Base-by-base conservation (phyloP, 1,140 invertebrate genomes). In the Colletes latitarsis region DNA sequence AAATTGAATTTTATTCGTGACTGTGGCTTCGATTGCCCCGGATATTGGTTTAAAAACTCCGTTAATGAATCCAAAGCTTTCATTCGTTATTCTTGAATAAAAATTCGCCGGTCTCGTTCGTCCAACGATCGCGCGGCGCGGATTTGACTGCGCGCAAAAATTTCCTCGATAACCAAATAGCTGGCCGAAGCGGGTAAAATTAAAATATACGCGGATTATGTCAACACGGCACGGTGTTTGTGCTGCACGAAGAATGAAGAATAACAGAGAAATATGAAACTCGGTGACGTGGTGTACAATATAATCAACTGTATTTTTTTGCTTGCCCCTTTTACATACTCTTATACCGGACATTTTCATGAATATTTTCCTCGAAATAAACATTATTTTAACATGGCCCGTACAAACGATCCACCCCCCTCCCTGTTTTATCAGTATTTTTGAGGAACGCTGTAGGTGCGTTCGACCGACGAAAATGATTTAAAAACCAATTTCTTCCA, bases 321-420 rank as follows among this genome's bases (percentile, higher is more conserved):
- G 21, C 30, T 58, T 3, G n/a, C n/a, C 55, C 68, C 62, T 60
- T 73, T 70, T 71, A 52, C 75, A 39, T 58, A 30, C 46, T 52
- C 49, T 71, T 71, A 62, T 41, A 3, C 30, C 57, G 6, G 1
- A 4, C 0, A 39, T 62, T 77, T 60, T 60, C 46, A 77, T 60
- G 67, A 71, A 77, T 60, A 77, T 71, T 77, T 49, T 62, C 55
- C 6, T 17, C 14, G 4, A 46, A 71, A 70, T 62, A 77, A 77
- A 77, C 57, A 71, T 60, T 62, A 39, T 21, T 70, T 62, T 49
- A 62, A 52, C 46, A 55, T 41, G 30, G 19, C 21, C 9, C 43
- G 19, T 41, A 21, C 58, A 70, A 70, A 77, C 75, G 66, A 77
- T 77, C 64, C n/a, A 41, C n/a, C 6, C 30, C 2, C n/a, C 43